phyloP scores from a whole-genome alignment of 37 sponge, comb jelly and placozoan species.

The Haliclona indistincta region DNA sequence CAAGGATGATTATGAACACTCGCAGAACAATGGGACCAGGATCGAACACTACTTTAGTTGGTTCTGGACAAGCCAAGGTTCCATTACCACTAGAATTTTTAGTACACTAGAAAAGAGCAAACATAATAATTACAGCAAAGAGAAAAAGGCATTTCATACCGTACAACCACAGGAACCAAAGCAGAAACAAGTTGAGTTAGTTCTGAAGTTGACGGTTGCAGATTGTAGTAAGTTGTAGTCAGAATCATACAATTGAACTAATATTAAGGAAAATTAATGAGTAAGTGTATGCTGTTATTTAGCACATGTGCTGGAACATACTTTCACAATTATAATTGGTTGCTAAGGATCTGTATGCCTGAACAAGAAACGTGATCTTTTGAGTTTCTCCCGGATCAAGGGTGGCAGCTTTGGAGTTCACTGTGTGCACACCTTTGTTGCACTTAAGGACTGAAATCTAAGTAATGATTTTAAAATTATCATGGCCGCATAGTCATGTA shows the following conservation, averaged over 20 bases:
- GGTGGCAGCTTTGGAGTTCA: slow-evolving; percentile 21
- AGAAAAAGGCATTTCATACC: slow-evolving; percentile 17
- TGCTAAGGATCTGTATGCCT: slow-evolving; percentile 17
- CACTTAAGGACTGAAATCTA: slow-evolving; percentile 50
- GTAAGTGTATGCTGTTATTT: neutral
- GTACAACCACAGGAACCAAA: slow-evolving; percentile 79
- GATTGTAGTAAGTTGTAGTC: slow-evolving; percentile 61
- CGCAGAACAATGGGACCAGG: slow-evolving; percentile 2
- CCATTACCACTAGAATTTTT: too few relatives aligned
- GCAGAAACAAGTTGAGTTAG: slow-evolving; percentile 71
- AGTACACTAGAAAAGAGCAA: slow-evolving; percentile 1
- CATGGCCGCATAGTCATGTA: too few relatives aligned
- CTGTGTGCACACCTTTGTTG: slow-evolving; percentile 13
- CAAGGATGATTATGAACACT: slow-evolving; percentile 39
- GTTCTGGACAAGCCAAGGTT: slow-evolving; percentile 30
- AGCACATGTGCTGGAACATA: slow-evolving; percentile 1
- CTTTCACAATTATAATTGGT: slow-evolving; percentile 58
- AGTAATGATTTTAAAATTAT: neutral
- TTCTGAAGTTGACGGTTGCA: slow-evolving; percentile 55
- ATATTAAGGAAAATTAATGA: neutral
- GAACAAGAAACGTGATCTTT: slow-evolving; percentile 37
- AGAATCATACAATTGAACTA: slow-evolving; percentile 74
- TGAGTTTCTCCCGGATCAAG: slow-evolving; percentile 49
- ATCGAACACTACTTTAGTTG: slow-evolving; percentile 31
- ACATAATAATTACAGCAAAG: neutral